phyloP scores from a whole-genome alignment of 1,140 invertebrate species.

The Drosophila biarmipes region DNA sequence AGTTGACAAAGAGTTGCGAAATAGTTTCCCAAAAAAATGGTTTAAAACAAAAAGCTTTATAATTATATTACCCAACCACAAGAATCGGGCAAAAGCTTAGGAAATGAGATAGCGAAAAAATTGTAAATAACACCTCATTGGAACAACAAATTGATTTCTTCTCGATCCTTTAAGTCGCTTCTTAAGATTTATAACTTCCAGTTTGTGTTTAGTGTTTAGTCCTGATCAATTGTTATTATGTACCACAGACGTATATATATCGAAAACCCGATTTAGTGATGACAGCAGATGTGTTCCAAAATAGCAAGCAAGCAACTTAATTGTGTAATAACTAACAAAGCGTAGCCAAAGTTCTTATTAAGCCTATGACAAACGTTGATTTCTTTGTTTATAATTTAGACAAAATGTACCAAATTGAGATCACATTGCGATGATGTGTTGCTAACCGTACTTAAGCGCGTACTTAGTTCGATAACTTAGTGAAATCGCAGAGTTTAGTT shows the following conservation, averaged over 20 bases:
- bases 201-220: conserved; percentile 44
- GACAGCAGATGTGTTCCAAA: conserved; percentile 75
- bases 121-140: conserved; percentile 51
- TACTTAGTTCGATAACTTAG: conserved; percentile 51
- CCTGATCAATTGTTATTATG: conserved; percentile 36
- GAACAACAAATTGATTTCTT: conserved; percentile 18
- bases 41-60: conserved; percentile 72
- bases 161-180: conserved; percentile 36
- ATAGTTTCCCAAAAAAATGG: conserved; percentile 38
- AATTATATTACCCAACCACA: conserved; percentile 34
- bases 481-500: conserved; percentile 40
- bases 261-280: conserved; percentile 34
- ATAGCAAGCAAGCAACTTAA: conserved; percentile 47
- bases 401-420: conserved; percentile 45
- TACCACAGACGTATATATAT: conserved; percentile 10
- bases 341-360: conserved; percentile 68
- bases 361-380: conserved; percentile 37
- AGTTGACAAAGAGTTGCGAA: conserved; percentile 37
- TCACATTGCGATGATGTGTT: conserved; percentile 15
- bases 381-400: conserved; percentile 63
- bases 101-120: conserved; percentile 20
- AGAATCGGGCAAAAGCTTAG: conserved; percentile 12
- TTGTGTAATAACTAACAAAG: conserved; percentile 59
- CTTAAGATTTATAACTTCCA: conserved; percentile 40
- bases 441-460: conserved; percentile 44